Evolutionary conservation across 2,113 vertebrate species (phyloP).

Genomic region (Oreotrochilus melanogaster): DNA sequence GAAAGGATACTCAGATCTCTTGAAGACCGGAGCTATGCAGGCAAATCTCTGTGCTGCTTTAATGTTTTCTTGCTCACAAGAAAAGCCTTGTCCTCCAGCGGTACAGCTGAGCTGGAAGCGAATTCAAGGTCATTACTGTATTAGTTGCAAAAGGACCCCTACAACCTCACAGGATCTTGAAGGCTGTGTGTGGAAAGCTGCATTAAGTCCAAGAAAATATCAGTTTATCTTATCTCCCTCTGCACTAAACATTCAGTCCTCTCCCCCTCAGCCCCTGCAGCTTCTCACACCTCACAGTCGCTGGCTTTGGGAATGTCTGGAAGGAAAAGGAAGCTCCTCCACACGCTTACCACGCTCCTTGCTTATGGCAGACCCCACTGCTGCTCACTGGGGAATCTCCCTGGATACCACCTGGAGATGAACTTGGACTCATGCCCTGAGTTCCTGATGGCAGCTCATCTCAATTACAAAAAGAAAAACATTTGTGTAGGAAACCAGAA

Average conservation of each 20-base stretch:
- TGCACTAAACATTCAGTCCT: neutral
- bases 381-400: neutral
- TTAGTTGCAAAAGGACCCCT: conserved; percentile 32
- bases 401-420: neutral
- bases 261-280: neutral
- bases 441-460: neutral
- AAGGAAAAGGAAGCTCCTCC: neutral
- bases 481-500: neutral
- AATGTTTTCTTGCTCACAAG: conserved; percentile 56
- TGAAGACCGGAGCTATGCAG: neutral
- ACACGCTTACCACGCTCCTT: rapidly evolving
- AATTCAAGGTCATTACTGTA: conserved; percentile 67
- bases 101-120: conserved; percentile 52
- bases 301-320: neutral
- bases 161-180: conserved; percentile 17
- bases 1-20: conserved; percentile 51
- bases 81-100: conserved; percentile 60
- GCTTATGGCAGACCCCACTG: rapidly evolving
- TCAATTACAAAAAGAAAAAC: neutral
- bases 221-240: conserved; percentile 23
- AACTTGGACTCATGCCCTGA: neutral
- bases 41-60: conserved; percentile 55
- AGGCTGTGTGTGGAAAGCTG: neutral
- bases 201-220: neutral
- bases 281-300: neutral